phyloP scores from a whole-genome alignment of 2,888 invertebrate genomes.

The Amiota communis region DNA sequence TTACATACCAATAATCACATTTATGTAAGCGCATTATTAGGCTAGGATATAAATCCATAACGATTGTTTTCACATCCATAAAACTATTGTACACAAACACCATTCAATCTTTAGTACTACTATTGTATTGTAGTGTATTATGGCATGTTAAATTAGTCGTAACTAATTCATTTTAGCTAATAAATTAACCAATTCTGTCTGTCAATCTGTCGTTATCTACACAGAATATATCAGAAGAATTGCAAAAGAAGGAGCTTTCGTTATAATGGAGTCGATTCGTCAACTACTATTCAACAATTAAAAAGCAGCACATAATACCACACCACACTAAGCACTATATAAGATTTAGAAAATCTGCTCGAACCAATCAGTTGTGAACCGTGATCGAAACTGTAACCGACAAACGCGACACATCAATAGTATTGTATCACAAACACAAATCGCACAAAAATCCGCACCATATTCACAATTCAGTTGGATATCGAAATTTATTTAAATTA shows the following conservation, averaged over 20 bases:
- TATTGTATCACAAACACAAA: background rate
- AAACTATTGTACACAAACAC: no score
- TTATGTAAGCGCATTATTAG: no score
- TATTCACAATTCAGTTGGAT: no score
- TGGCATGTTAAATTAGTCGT: no score
- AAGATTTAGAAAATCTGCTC: conserved; percentile 19
- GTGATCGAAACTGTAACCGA: background rate
- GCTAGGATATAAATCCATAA: no score
- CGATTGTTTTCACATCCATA: no score
- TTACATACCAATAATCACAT: no score
- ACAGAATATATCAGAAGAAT: background rate
- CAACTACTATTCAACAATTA: no score
- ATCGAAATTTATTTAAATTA: no score
- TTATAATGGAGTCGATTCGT: background rate
- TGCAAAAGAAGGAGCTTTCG: background rate
- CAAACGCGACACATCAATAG: background rate
- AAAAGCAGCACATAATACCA: background rate
- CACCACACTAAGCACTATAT: conserved; percentile 10
- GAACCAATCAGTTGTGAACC: conserved; percentile 6
- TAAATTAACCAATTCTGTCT: conserved; percentile 1
- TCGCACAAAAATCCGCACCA: no score
- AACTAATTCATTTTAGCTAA: background rate
- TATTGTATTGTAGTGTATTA: no score
- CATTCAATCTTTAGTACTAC: no score
- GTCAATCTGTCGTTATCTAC: background rate